phyloP scores from a whole-genome alignment of 2,797 vertebrate genomes.

The Spheniscus humboldti region DNA sequence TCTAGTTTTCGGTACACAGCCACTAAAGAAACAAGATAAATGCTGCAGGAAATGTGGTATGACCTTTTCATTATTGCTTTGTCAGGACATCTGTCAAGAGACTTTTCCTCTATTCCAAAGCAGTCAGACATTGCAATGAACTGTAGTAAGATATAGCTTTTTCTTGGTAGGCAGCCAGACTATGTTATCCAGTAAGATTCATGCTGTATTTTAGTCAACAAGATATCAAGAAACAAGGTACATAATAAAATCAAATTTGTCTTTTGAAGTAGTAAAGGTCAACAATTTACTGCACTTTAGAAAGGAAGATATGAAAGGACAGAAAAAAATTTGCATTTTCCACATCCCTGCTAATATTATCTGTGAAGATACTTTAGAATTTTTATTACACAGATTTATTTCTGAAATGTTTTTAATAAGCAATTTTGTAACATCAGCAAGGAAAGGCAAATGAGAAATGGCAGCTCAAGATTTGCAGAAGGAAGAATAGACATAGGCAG shows the following conservation, averaged over 20 bases:
- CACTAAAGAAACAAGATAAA: slow-evolving; percentile 53
- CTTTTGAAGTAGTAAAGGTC: neutral
- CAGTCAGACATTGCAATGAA: neutral
- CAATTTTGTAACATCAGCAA: neutral
- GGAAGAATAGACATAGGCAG: neutral
- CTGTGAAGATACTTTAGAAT: neutral
- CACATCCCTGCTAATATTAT: neutral
- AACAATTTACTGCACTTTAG: neutral
- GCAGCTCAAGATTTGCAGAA: neutral
- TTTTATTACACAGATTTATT: neutral
- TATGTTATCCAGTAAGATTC: neutral
- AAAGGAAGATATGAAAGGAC: neutral
- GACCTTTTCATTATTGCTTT: slow-evolving; percentile 64
- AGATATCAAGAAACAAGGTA: neutral
- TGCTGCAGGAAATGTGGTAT: slow-evolving; percentile 9
- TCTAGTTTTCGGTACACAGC: slow-evolving; percentile 34
- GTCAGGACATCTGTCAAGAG: slow-evolving; percentile 55
- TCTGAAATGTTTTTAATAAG: neutral
- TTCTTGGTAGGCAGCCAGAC: neutral
- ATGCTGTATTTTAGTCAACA: neutral
- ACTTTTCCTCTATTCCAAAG: slow-evolving; percentile 2
- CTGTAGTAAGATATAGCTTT: neutral
- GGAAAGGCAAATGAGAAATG: neutral
- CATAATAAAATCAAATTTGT: neutral
- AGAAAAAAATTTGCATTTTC: neutral